Evolutionary conservation across 2,888 invertebrate species (phyloP).

Genomic region (Torymus texanus): DNA sequence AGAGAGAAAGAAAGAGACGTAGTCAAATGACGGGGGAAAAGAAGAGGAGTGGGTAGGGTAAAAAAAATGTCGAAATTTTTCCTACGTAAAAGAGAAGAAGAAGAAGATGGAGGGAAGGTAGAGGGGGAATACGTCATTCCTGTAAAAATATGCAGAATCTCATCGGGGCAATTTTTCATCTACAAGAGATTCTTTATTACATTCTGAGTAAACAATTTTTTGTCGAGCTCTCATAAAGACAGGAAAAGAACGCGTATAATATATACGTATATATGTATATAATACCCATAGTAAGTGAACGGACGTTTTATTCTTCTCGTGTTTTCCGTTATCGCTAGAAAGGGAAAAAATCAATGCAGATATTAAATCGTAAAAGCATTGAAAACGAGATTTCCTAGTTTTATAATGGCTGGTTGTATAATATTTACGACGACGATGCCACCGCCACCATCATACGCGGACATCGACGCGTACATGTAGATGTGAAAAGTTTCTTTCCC

Average conservation of each 20-base stretch:
- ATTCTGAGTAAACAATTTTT: slow-evolving; percentile 32
- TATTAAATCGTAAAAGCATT: not conserved
- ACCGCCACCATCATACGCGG: no score
- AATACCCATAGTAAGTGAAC: no score
- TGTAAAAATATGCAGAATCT: slow-evolving; percentile 46
- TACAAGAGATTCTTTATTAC: slow-evolving; percentile 28
- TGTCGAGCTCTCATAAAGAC: not conserved
- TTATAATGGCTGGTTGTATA: no score
- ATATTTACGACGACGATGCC: no score
- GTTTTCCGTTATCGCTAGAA: no score
- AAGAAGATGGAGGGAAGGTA: not conserved
- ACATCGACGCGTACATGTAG: no score
- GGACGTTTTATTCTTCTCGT: no score
- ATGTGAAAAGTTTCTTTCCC: no score
- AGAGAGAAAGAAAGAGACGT: not conserved
- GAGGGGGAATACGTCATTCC: slow-evolving; percentile 9
- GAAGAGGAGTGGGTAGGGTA: not conserved
- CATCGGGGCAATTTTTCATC: slow-evolving; percentile 42
- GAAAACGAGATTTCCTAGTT: no score
- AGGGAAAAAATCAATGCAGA: slow-evolving; percentile 1
- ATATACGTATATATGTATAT: no score
- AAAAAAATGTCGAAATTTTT: slow-evolving; percentile 27
- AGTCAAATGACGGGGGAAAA: slow-evolving; percentile 23
- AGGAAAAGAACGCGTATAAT: no score
- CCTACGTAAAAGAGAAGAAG: not conserved